phyloP scores from a whole-genome alignment of 1,140 invertebrate genomes.

The Drosophila ogumai region DNA sequence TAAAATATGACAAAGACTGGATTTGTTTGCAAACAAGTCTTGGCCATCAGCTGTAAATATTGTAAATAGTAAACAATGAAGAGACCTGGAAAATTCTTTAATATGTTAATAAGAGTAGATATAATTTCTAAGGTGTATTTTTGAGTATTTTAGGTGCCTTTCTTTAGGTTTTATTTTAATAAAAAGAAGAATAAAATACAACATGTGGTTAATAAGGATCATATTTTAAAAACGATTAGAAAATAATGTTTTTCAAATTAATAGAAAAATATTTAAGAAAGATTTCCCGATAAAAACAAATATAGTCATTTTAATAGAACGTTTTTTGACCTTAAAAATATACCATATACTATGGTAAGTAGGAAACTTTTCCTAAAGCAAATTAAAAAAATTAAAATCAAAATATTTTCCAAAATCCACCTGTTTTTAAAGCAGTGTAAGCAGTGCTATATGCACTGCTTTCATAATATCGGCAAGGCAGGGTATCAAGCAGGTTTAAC shows the following conservation, averaged over 20 bases:
- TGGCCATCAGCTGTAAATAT: conserved; percentile 5
- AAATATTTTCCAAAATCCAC: neutral
- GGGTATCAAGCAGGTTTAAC: conserved; percentile 1
- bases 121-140: neutral
- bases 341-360: too few species aligned
- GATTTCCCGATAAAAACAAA: neutral
- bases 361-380: too few species aligned
- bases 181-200: neutral
- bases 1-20: neutral
- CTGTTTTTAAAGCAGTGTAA: conserved; percentile 5
- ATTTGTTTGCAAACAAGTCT: conserved; percentile 10
- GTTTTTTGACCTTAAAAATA: neutral
- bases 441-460: neutral
- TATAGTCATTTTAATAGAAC: neutral
- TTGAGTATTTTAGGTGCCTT: neutral
- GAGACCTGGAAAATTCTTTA: too few species aligned
- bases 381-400: neutral
- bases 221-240: neutral
- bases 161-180: neutral
- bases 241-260: too few species aligned
- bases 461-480: conserved; percentile 1
- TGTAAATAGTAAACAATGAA: conserved; percentile 3
- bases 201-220: neutral
- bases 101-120: neutral
- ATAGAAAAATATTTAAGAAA: too few species aligned